Conservation (phyloP, 2,113 vertebrate genomes). For the Pluvialis apricaria region DNA sequence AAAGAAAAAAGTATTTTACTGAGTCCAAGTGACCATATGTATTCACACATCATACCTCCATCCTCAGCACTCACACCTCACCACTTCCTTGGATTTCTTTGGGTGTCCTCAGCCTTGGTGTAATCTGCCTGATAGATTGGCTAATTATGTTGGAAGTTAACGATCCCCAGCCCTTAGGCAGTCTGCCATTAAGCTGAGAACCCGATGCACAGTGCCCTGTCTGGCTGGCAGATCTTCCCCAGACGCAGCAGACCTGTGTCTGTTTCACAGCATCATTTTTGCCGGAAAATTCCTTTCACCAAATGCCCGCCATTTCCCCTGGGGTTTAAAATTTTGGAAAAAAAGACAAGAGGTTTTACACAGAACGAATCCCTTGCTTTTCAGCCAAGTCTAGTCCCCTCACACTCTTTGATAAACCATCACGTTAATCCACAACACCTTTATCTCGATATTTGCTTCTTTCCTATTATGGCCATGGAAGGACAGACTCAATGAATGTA, state of each 20-base stretch:
- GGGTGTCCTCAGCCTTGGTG: background rate
- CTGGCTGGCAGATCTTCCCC: constrained; percentile 10
- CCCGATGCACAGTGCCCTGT: background rate
- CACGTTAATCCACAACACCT: background rate
- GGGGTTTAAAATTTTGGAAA: background rate
- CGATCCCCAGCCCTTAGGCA: background rate
- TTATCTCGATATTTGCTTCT: background rate
- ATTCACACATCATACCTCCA: background rate
- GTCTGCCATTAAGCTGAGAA: background rate
- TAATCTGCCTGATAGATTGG: constrained; percentile 1
- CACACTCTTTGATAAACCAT: background rate
- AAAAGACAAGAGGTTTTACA: background rate
- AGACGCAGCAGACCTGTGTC: background rate
- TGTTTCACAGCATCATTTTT: background rate
- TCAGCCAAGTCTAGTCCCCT: background rate
- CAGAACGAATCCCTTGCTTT: background rate
- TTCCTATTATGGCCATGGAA: background rate
- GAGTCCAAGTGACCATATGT: background rate
- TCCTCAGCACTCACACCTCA: background rate
- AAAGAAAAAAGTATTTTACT: background rate
- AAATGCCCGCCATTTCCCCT: background rate
- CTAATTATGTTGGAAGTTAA: constrained; percentile 34
- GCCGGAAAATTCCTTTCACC: background rate
- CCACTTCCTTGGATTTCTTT: background rate
- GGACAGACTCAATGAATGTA: background rate